phyloP scores from a whole-genome alignment of 2,888 invertebrate genomes.

The Zelleria hepariella region DNA sequence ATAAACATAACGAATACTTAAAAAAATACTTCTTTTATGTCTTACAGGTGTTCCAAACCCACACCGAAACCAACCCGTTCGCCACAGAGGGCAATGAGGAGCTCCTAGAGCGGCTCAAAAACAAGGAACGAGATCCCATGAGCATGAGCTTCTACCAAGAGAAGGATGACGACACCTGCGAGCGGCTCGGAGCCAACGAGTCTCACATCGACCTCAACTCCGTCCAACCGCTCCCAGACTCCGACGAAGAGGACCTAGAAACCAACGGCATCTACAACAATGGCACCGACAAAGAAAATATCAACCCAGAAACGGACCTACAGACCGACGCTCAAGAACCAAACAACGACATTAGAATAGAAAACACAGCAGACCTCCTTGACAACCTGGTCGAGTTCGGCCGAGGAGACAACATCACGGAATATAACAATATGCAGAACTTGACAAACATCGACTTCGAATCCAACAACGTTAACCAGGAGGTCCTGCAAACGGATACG shows the following conservation, averaged over 20 bases:
- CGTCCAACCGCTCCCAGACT: slow-evolving; percentile 69
- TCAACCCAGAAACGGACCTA: slow-evolving; percentile 33
- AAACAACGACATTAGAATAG: slow-evolving; percentile 54
- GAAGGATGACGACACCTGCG: slow-evolving; percentile 69
- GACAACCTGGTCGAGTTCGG: slow-evolving; percentile 32
- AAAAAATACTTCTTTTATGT: not conserved
- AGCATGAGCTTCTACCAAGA: slow-evolving; percentile 77
- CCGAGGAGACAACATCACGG: slow-evolving; percentile 38
- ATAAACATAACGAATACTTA: not conserved
- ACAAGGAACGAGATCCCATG: slow-evolving; percentile 75
- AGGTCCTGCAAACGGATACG: slow-evolving; percentile 53
- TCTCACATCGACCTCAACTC: slow-evolving; percentile 70
- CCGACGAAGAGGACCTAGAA: slow-evolving; percentile 60
- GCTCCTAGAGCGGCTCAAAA: slow-evolving; percentile 63
- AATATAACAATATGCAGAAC: slow-evolving; percentile 40
- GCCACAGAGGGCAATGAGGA: slow-evolving; percentile 57
- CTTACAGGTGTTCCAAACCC: slow-evolving; percentile 56
- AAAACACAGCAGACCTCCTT: slow-evolving; percentile 34
- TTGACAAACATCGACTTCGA: slow-evolving; percentile 49
- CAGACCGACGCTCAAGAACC: slow-evolving; percentile 27
- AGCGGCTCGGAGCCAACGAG: slow-evolving; percentile 41
- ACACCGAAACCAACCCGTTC: slow-evolving; percentile 61
- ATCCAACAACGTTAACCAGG: slow-evolving; percentile 36
- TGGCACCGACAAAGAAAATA: slow-evolving; percentile 37
- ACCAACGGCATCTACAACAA: slow-evolving; percentile 33